Evolutionary conservation across 2,797 vertebrate genomes (phyloP).

Genomic region (Malacoctenus gilli): DNA sequence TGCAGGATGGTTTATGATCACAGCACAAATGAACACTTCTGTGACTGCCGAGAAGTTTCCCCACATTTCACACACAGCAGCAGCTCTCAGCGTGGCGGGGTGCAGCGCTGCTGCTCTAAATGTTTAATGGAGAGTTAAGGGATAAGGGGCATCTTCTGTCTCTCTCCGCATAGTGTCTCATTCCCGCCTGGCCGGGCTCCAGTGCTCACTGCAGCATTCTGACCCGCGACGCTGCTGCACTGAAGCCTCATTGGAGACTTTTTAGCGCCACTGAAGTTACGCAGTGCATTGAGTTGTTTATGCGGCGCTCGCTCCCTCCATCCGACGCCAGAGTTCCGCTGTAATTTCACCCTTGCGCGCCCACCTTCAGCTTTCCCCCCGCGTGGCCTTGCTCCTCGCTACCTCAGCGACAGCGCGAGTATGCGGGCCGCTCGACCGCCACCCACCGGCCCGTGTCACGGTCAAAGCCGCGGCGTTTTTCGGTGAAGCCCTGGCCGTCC

Average conservation of each 20-base stretch:
- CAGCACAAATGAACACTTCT: slow-evolving; percentile 31
- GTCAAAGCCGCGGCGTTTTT: slow-evolving; percentile 64
- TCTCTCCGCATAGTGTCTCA: slow-evolving; percentile 65
- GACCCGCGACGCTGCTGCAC: slow-evolving; percentile 57
- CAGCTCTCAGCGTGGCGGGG: slow-evolving; percentile 45
- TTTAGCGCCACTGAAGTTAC: slow-evolving; percentile 42
- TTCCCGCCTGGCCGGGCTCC: slow-evolving; percentile 73
- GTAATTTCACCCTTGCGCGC: slow-evolving; percentile 34
- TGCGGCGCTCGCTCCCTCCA: slow-evolving; percentile 27
- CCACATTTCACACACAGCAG: slow-evolving; percentile 28
- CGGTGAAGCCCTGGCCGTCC: slow-evolving; percentile 62
- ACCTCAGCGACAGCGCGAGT: slow-evolving; percentile 34
- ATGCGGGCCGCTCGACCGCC: slow-evolving; percentile 52
- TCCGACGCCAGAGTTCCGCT: slow-evolving; percentile 29
- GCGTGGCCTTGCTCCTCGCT: slow-evolving; percentile 20
- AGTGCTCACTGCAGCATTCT: slow-evolving; percentile 73
- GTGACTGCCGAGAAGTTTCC: slow-evolving; percentile 37
- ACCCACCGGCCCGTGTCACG: slow-evolving; percentile 60
- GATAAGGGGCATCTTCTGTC: slow-evolving; percentile 64
- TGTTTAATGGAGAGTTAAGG: slow-evolving; percentile 74
- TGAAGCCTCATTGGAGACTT: slow-evolving; percentile 46
- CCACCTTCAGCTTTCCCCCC: slow-evolving; percentile 37
- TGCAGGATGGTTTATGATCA: slow-evolving; percentile 34
- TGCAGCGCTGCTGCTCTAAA: slow-evolving; percentile 63
- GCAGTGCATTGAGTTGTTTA: slow-evolving; percentile 43